phyloP scores from a whole-genome alignment of 2,797 vertebrate genomes.

The Arctocebus calabarensis region DNA sequence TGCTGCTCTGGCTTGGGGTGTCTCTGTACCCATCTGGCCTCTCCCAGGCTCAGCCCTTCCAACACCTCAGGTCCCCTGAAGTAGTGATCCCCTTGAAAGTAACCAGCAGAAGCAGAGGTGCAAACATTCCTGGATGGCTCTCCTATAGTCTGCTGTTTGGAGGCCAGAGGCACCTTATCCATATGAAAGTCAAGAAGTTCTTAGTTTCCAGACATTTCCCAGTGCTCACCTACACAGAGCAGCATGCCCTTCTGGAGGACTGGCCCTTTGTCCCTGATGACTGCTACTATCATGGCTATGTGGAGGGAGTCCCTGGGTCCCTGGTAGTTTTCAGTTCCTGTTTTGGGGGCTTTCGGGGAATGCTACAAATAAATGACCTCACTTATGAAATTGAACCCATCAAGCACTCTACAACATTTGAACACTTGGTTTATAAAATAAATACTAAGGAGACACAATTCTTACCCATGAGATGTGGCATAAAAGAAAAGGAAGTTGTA shows the following conservation, averaged over 20 bases:
- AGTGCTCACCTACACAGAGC: slow-evolving; percentile 82
- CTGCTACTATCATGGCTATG: slow-evolving; percentile 77
- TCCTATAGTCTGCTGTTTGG: slow-evolving; percentile 83
- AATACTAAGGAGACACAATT: background rate
- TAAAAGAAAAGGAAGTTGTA: slow-evolving; percentile 66
- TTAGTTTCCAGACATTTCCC: slow-evolving; percentile 73
- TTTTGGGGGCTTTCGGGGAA: slow-evolving; percentile 75
- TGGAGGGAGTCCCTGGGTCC: slow-evolving; percentile 57
- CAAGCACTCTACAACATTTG: slow-evolving; percentile 70
- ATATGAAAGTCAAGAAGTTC: slow-evolving; percentile 74
- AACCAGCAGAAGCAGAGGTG: slow-evolving; percentile 30
- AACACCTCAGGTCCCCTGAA: slow-evolving; percentile 63
- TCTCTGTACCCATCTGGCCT: background rate
- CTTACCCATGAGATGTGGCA: slow-evolving; percentile 60
- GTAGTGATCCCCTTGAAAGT: slow-evolving; percentile 82
- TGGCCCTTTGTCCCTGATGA: slow-evolving; percentile 66
- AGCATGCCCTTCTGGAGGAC: background rate
- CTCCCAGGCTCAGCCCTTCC: background rate
- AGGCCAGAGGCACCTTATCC: slow-evolving; percentile 77
- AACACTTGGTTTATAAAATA: slow-evolving; percentile 84
- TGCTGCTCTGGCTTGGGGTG: slow-evolving; percentile 50
- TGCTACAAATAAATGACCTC: slow-evolving; percentile 58
- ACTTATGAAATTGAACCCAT: slow-evolving; percentile 73
- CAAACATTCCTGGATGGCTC: slow-evolving; percentile 57
- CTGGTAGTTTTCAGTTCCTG: slow-evolving; percentile 74